Conservation (phyloP, 2,113 vertebrate species). For the Entosphenus tridentatus region DNA sequence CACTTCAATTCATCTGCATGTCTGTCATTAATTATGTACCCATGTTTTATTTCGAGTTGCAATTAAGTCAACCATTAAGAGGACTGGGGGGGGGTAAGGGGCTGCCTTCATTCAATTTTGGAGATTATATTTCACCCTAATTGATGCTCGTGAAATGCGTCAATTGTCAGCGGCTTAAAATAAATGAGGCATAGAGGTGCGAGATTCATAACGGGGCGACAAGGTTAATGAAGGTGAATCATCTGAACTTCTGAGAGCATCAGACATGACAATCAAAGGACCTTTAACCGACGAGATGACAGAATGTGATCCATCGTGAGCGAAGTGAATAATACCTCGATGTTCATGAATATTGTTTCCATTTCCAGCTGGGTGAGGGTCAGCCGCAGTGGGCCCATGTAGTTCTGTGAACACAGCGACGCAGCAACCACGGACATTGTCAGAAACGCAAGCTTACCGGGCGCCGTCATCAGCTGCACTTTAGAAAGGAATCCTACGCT, state of each 20-base stretch:
- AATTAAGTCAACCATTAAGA: too few species aligned
- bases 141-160: too few species aligned
- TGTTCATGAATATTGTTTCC: slow-evolving; percentile 64
- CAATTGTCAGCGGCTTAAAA: neutral
- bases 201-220: neutral
- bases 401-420: slow-evolving; percentile 28
- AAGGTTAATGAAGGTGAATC: too few species aligned
- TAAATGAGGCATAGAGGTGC: neutral
- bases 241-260: neutral
- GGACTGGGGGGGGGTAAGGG: too few species aligned
- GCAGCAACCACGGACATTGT: too few species aligned
- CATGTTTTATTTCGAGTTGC: too few species aligned
- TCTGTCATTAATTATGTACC: too few species aligned
- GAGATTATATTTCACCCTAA: too few species aligned
- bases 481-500: neutral
- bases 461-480: neutral
- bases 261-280: neutral
- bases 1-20: too few species aligned
- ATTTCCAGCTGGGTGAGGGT: slow-evolving; percentile 40
- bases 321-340: slow-evolving; percentile 24
- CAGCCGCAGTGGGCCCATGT: slow-evolving; percentile 46
- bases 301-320: neutral
- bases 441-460: too few species aligned
- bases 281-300: neutral
- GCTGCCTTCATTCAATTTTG: too few species aligned